These are phyloP conservation scores for Ornithoptera priamus DNA, from an alignment of 2,888 invertebrate genomes.

Conservation along the genomic window DNA sequence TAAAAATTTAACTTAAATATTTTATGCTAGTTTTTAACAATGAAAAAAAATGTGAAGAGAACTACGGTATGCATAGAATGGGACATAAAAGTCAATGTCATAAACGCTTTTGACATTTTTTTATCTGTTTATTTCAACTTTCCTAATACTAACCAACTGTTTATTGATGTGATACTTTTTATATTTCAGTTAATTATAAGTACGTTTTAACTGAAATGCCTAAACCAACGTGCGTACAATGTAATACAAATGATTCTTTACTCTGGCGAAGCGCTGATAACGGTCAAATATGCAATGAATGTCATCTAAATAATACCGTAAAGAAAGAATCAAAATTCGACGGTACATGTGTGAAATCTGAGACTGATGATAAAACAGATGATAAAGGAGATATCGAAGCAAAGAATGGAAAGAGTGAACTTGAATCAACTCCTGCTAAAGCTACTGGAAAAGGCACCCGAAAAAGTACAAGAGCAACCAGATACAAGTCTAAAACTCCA, in stretches of 20 bases:
- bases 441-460: conserved; percentile 76
- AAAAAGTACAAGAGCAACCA: conserved; percentile 80
- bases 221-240: conserved; percentile 84
- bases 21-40: too few relatives aligned
- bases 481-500: conserved; percentile 76
- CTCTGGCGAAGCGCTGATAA: conserved; percentile 88
- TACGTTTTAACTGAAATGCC: conserved; percentile 65
- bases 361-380: conserved; percentile 57
- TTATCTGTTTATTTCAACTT: not conserved
- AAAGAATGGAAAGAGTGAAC: conserved; percentile 56
- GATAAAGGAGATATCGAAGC: conserved; percentile 52
- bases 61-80: not conserved
- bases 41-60: not conserved
- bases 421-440: conserved; percentile 66
- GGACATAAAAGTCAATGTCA: not conserved
- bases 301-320: conserved; percentile 77
- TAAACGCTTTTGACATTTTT: not conserved
- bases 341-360: conserved; percentile 46
- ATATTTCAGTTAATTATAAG: conserved; percentile 15
- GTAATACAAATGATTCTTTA: conserved; percentile 84
- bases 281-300: conserved; percentile 88
- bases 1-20: too few relatives aligned
- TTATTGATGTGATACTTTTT: conserved; percentile 12
- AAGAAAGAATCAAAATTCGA: conserved; percentile 57
- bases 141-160: conserved; percentile 8